phyloP scores from a whole-genome alignment of 2,113 vertebrate species.

The Megaceryle torquata region DNA sequence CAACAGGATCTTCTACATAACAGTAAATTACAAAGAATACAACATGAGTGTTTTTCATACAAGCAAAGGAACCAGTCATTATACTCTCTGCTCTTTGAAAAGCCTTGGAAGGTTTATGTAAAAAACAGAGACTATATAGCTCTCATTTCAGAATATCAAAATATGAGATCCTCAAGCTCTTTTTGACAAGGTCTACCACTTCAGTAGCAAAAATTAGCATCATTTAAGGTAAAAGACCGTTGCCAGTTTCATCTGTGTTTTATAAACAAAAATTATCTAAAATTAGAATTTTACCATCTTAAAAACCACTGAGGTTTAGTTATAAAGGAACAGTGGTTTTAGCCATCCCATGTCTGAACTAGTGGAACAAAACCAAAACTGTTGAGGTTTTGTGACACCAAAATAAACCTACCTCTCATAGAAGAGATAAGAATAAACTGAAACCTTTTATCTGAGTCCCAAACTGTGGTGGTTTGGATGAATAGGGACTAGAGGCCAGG shows the following conservation, averaged over 20 bases:
- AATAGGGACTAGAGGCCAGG: neutral
- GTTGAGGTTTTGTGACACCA: neutral
- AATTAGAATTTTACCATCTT: neutral
- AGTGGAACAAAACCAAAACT: neutral
- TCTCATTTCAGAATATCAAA: neutral
- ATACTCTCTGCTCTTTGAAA: neutral
- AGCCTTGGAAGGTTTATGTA: neutral
- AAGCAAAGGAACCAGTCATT: neutral
- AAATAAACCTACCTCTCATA: neutral
- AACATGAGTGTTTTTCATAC: neutral
- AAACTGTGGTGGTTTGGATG: neutral
- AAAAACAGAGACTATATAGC: neutral
- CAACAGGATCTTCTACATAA: neutral
- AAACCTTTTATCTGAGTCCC: neutral
- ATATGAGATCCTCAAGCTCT: neutral
- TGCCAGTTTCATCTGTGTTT: neutral
- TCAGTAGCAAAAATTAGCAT: neutral
- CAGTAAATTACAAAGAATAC: neutral
- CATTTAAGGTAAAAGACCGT: neutral
- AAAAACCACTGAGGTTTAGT: neutral
- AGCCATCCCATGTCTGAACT: neutral
- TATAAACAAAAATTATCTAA: slow-evolving; percentile 2
- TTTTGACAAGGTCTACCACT: neutral
- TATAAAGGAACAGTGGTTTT: neutral
- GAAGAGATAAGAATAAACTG: neutral